Base-by-base conservation (phyloP, 2,113 vertebrate species). In the Zapus hudsonius region DNA sequence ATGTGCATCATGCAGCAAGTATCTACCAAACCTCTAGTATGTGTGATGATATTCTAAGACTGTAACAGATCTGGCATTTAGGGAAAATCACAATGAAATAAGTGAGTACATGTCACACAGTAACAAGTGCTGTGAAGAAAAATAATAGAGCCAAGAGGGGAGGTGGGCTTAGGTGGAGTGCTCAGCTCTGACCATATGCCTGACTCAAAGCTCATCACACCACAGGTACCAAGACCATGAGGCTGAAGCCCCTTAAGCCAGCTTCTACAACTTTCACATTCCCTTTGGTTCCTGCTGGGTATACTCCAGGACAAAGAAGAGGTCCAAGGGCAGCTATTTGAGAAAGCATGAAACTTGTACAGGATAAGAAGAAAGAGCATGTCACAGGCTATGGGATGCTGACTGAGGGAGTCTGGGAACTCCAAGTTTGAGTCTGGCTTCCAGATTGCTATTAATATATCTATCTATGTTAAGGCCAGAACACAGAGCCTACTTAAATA, bases 381-480 rank as follows among this genome's bases (percentile, higher is more conserved):
- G 27, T 1, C 23, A 36, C 19, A 31, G 10, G 31, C 61, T 38
- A 79, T 44, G 70, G 23, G 82, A 7, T 25, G 52, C 31, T 42
- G 72, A 90, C 7, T 47, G 47, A 47, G 47, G 29, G 15, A 74
- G 52, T 64, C 61, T 59, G 40, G 82, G 59, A 89, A 86, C 59
- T 87, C 69, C 64, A 81, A 87, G 94, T 87, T 31, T 36, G 70
- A 87, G 72, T 7, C 61, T 81, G 7, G 2, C 20, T 38, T 92
- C 67, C 12, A 92, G 44, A 38, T 12, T 84, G 36, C 75, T 90
- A 70, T 52, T 47, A 90, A 89, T 4, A 52, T 31, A 16, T 90
- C 55, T 52, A 40, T 57, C 55, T 52, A 40, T 57, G 16, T 64
- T 55, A 92, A 94, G 27, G 42, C 38, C 90, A 84, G 92, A 92